Percentiles rank a stretch among this genome's conserved stretches.
Evolutionary conservation across 2,888 invertebrate species (phyloP).

Genomic region (Drosophila macrospina): DNA sequence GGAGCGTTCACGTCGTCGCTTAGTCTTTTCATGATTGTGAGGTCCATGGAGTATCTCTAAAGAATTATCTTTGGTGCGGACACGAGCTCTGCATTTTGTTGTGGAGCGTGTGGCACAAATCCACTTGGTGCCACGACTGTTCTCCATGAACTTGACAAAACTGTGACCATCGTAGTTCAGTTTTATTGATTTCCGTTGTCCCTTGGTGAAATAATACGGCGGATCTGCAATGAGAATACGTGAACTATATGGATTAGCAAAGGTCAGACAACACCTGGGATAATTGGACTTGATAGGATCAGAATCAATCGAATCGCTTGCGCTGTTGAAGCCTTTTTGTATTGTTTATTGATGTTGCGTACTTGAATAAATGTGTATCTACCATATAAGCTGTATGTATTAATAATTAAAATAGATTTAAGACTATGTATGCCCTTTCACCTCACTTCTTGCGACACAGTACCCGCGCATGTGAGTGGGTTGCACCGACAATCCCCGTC

Average conservation of each 20-base stretch:
- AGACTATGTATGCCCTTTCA: slow-evolving; percentile 9
- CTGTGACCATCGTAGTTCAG: slow-evolving; percentile 82
- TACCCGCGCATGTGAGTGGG: slow-evolving; percentile 40
- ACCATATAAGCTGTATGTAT: slow-evolving; percentile 45
- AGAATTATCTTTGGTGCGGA: slow-evolving; percentile 75
- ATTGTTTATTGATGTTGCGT: slow-evolving; percentile 55
- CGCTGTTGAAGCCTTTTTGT: slow-evolving; percentile 43
- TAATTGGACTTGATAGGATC: neutral
- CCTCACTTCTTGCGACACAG: slow-evolving; percentile 48
- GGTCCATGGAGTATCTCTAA: slow-evolving; percentile 78
- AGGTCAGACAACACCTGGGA: neutral
- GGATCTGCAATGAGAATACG: slow-evolving; percentile 43
- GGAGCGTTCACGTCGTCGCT: slow-evolving; percentile 11
- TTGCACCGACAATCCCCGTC: slow-evolving; percentile 76
- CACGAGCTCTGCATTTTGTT: slow-evolving; percentile 83
- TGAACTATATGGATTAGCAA: slow-evolving; percentile 26
- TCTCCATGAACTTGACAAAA: slow-evolving; percentile 83
- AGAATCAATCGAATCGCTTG: slow-evolving; percentile 29
- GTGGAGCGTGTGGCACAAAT: slow-evolving; percentile 84
- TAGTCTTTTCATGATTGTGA: slow-evolving; percentile 78
- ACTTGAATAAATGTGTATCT: slow-evolving; percentile 44
- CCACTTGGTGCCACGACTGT: slow-evolving; percentile 84
- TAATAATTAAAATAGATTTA: slow-evolving; percentile 23
- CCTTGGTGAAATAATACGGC: slow-evolving; percentile 80
- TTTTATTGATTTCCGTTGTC: slow-evolving; percentile 83